Percentiles rank a stretch among this genome's conserved stretches.
Conservation (phyloP, 2,797 vertebrate species). For the Alca torda region DNA sequence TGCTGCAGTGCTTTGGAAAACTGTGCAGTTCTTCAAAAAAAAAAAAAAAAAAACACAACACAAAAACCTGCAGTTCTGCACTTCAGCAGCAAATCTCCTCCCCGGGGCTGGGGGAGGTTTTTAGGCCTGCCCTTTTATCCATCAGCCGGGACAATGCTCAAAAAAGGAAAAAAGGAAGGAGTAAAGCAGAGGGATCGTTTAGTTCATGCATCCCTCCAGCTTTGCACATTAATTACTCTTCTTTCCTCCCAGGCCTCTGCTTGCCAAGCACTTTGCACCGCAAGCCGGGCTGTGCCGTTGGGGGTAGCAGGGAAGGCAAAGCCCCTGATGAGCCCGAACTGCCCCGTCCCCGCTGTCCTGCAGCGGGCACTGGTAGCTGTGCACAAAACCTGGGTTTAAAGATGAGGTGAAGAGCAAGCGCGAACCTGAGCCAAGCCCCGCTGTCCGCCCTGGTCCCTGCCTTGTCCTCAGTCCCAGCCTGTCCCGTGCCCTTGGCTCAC, state of each 20-base stretch:
- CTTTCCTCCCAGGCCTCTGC: background rate
- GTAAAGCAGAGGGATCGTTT: background rate
- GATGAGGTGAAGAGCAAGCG: background rate
- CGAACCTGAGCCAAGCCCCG: background rate
- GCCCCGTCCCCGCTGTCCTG: background rate
- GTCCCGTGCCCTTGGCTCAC: background rate
- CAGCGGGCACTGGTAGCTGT: accelerated
- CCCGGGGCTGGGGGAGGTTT: background rate
- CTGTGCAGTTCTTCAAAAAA: background rate
- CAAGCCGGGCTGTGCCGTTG: background rate
- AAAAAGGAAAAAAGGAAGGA: background rate
- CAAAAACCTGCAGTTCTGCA: background rate
- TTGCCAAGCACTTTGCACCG: background rate
- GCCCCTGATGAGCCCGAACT: background rate
- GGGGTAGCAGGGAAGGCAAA: background rate
- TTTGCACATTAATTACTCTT: background rate
- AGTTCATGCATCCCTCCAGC: background rate
- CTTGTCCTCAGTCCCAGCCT: background rate
- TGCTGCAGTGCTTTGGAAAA: background rate
- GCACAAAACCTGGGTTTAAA: background rate
- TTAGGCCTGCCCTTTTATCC: background rate
- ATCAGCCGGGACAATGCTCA: background rate
- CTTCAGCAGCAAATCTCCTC: background rate
- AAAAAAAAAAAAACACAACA: too few species aligned
- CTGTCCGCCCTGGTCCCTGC: accelerated